phyloP scores from a whole-genome alignment of 2,797 vertebrate species.

The Rhyacichthys aspro region DNA sequence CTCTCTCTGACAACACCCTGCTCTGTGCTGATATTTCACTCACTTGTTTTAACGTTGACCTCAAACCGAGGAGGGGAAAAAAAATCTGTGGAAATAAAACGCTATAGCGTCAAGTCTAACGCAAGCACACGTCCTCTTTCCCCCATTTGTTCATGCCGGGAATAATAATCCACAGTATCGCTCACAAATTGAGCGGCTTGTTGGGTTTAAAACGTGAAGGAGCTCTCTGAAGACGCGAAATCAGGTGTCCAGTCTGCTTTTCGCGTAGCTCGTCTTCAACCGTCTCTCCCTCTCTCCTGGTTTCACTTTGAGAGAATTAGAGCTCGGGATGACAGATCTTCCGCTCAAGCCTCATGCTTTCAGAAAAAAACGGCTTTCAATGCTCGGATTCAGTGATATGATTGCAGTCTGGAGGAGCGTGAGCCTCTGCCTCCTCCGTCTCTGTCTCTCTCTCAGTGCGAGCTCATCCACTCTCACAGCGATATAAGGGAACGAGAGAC shows the following conservation, averaged over 20 bases:
- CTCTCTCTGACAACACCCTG: conserved; percentile 77
- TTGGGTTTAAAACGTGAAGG: conserved; percentile 50
- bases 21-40: conserved; percentile 69
- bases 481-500: conserved; percentile 25
- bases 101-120: conserved; percentile 67
- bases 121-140: conserved; percentile 59
- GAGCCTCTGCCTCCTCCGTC: conserved; percentile 42
- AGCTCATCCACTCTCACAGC: conserved; percentile 34
- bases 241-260: conserved; percentile 64
- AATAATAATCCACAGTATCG: conserved; percentile 65
- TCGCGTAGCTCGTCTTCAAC: conserved; percentile 51
- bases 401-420: conserved; percentile 55
- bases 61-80: conserved; percentile 37
- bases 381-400: conserved; percentile 35
- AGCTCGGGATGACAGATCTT: conserved; percentile 39
- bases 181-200: conserved; percentile 31
- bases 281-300: conserved; percentile 53
- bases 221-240: conserved; percentile 56
- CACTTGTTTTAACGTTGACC: conserved; percentile 51
- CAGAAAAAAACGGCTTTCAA: conserved; percentile 28
- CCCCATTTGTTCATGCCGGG: conserved; percentile 63
- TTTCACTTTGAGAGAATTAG: conserved; percentile 47
- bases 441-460: conserved; percentile 44
- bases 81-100: conserved; percentile 63
- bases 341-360: conserved; percentile 51